Percentiles rank a stretch among this genome's conserved stretches.
phyloP scores from a whole-genome alignment of 1,140 invertebrate genomes.

The Globodera rostochiensis region DNA sequence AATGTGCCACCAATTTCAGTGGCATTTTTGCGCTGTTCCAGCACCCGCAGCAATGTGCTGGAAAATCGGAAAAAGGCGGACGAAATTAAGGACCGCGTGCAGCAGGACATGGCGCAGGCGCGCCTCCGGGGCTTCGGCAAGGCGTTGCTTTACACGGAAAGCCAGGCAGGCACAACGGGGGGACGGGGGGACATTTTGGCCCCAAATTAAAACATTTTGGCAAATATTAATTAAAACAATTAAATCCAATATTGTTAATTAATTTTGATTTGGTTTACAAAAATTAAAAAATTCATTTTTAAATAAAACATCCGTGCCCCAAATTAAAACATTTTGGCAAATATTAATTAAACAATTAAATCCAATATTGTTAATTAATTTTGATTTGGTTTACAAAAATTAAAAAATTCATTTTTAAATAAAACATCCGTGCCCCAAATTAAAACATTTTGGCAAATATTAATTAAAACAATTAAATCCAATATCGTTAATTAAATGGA shows the following conservation, averaged over 20 bases:
- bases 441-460: background rate
- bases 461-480: background rate
- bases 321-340: background rate
- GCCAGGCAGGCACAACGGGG: slow-evolving; percentile 36
- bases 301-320: too few relatives aligned
- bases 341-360: too few relatives aligned
- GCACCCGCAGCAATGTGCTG: slow-evolving; percentile 18
- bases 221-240: background rate
- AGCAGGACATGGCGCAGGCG: slow-evolving; percentile 58
- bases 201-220: background rate
- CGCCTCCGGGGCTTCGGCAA: slow-evolving; percentile 59
- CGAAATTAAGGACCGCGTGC: slow-evolving; percentile 55
- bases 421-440: too few relatives aligned
- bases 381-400: too few relatives aligned
- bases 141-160: slow-evolving; percentile 53
- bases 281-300: too few relatives aligned
- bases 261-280: too few relatives aligned
- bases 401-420: too few relatives aligned
- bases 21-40: slow-evolving; percentile 77
- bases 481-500: too few relatives aligned
- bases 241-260: background rate
- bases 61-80: slow-evolving; percentile 50
- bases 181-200: too few relatives aligned
- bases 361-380: too few relatives aligned
- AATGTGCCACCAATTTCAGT: slow-evolving; percentile 67